Evolutionary conservation across 2,797 vertebrate genomes (phyloP).

Genomic region (Poecilia gillii): DNA sequence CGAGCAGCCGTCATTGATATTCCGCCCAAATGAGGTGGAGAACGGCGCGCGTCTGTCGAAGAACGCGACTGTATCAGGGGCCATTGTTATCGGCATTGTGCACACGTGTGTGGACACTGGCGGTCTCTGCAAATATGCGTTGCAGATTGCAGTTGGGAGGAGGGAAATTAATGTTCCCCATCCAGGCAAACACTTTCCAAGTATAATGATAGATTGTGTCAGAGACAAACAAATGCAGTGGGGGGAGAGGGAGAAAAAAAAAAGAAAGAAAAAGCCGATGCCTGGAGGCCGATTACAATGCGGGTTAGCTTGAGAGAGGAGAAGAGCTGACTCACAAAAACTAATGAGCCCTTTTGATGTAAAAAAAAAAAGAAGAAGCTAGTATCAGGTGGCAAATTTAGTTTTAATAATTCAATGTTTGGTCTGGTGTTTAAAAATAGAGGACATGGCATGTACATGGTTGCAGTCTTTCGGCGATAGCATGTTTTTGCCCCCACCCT

Average conservation of each 20-base stretch:
- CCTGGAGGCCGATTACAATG: too few relatives aligned
- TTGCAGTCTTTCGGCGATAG: background rate
- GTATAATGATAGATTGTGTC: slow-evolving; percentile 1
- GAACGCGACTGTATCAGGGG: slow-evolving; percentile 13
- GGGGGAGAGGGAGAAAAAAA: too few relatives aligned
- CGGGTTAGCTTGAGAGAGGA: background rate
- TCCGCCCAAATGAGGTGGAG: slow-evolving; percentile 31
- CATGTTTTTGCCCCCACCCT: too few relatives aligned
- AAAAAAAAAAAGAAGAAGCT: background rate
- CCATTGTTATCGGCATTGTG: slow-evolving; percentile 38
- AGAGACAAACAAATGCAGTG: background rate
- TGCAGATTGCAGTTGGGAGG: slow-evolving; percentile 28
- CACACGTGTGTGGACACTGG: slow-evolving; percentile 41
- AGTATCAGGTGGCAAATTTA: background rate
- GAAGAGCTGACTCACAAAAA: background rate
- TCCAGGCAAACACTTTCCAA: slow-evolving; percentile 22
- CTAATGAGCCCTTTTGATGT: background rate
- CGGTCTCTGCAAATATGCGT: slow-evolving; percentile 33
- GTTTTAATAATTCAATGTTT: background rate
- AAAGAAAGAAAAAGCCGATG: background rate
- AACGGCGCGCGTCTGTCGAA: slow-evolving; percentile 15
- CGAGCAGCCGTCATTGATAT: slow-evolving; percentile 38
- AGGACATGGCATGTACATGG: background rate
- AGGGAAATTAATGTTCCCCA: slow-evolving; percentile 33
- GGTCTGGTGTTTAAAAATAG: background rate